Evolutionary conservation across 1,140 invertebrate genomes (phyloP).

Genomic region (Drosophila insularis): DNA sequence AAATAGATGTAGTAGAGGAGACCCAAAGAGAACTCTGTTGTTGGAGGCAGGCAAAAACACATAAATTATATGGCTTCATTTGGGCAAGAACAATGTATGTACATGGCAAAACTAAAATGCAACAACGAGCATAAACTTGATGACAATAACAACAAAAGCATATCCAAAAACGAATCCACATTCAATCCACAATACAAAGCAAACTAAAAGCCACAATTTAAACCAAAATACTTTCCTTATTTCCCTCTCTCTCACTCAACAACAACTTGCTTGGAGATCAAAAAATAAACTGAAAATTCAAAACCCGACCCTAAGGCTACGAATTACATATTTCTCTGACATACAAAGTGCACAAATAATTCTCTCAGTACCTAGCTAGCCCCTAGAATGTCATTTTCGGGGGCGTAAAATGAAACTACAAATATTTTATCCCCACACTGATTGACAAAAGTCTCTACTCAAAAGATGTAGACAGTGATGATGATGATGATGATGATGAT

Average conservation of each 20-base stretch:
- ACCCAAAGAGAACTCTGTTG: neutral
- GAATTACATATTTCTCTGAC: neutral
- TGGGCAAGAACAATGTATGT: conserved; percentile 46
- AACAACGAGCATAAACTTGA: conserved; percentile 36
- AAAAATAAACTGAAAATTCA: neutral
- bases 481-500: neutral
- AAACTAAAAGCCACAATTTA: conserved; percentile 47
- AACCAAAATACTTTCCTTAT: conserved; percentile 35
- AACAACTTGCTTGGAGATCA: conserved; percentile 10
- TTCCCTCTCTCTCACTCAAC: no score
- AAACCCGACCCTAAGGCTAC: neutral
- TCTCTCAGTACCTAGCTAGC: no score
- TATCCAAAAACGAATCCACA: neutral
- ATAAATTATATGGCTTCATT: conserved; percentile 54
- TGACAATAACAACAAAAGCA: conserved; percentile 21
- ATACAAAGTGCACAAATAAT: no score
- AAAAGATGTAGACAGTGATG: conserved; percentile 14
- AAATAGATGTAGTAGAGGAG: neutral
- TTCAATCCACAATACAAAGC: conserved; percentile 43
- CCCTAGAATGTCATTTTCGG: no score
- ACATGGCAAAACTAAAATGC: conserved; percentile 28
- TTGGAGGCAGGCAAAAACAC: conserved; percentile 29
- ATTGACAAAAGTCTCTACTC: conserved; percentile 17
- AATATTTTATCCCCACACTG: neutral
- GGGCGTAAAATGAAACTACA: neutral